Evolutionary conservation across 2,797 vertebrate genomes (phyloP), one percentile per base, ranked within the genome.

Genomic region (Tenualosa ilisha): DNA sequence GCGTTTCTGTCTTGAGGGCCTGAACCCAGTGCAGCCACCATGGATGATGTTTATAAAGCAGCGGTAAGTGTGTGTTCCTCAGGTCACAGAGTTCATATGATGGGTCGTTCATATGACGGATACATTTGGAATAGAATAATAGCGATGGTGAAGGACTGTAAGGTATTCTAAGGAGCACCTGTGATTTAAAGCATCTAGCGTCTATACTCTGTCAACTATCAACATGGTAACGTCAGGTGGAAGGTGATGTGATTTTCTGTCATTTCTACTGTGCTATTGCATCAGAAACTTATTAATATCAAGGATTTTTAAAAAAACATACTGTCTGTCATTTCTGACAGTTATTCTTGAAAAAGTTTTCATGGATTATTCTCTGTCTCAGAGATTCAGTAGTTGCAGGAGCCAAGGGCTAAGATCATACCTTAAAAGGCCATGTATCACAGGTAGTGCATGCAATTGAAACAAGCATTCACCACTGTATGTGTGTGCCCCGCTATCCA

Each of bases 21-120:
- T 90, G 59, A 85, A 84, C 51, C 63, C 75, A 86, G 63, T 54
- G 90, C 88, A 94, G 91, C 87, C 91, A 96, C 87, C 91, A 96
- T 96, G 96, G 96, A 96, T 95, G 96, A 96, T 87, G 96, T 96
- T 22, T 96, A 96, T 90, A 96, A 96, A 93, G 96, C 96, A 92
- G 96, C 96, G 91, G 96, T 96, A 90, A 96, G 96, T 95, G 20
- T 83, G 26, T 61, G 61, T 3, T 12, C 46, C 15, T 79, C 17
- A 22, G 37, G 72, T 40, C 40, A 43, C 7, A 2, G 72, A 79
- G 37, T 43, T 17, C 72, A 79, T 37, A 46, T 20, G 40, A 46
- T 79, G 72, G 37, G 40, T 31, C 9, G 37, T 46, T 46, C 11
- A 51, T 7, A 51, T 51, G 65, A 72, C 26, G 54, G n/a, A 6